Evolutionary conservation across 2,113 vertebrate species (phyloP), one percentile per base, ranked within the genome.

Genomic region (Leuciscus idus): DNA sequence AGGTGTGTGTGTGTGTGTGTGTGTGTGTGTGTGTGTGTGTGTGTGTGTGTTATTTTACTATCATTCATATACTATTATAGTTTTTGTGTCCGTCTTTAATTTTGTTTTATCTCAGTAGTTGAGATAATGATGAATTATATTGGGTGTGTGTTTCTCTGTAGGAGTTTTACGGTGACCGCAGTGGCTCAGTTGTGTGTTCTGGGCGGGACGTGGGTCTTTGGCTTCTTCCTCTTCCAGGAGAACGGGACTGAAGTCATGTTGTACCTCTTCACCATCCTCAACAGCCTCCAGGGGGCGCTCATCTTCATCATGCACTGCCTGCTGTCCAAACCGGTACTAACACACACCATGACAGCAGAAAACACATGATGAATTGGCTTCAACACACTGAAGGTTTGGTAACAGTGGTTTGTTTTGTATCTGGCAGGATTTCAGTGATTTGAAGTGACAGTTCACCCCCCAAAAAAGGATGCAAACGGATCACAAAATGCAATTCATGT

Each of bases 201-300:
- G 84, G 97, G 97, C 3, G 92, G 93, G 39, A 96, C 96, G 85
- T 98, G 97, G 97, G 86, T 95, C 52, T 96, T 96, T 1, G 97
- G 97, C 52, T 93, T 95, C 50, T 96, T 97, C 90, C 92, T 97
- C 89, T 97, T 97, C 30, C 3, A 90, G 28, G 46, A 80, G 7
- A 19, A 57, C 0, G 13, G 73, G 0, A 89, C 17, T 19, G 73
- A 57, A 0, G 83, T 88, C 4, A 92, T 95, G 59, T 50, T 90
- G 2, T 97, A 97, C 62, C 85, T 93, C 82, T 98, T 97, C 92
- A 95, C 94, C 17, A 86, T 96, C 87, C 92, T 96, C 89, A 97
- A 96, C 95, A 95, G 94, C 90, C 92, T 97, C 7, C 97, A 97
- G 89, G 97, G 97, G 15, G 76, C 91, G 17, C 94, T 97, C 87